Evolutionary conservation across 2,888 invertebrate species (phyloP).

Genomic region (Eristalis pertinax): DNA sequence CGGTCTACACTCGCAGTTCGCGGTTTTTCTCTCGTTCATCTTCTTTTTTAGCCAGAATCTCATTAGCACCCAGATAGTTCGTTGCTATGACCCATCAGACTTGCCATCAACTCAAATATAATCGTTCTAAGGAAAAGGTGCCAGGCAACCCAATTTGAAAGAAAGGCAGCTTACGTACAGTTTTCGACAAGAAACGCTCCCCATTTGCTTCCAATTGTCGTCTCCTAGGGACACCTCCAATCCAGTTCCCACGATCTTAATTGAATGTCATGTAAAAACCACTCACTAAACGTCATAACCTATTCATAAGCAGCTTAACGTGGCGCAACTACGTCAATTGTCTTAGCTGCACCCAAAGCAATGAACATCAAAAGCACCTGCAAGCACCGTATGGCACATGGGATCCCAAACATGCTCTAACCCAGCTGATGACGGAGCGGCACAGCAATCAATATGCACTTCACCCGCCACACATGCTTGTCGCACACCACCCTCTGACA

Average conservation of each 20-base stretch:
- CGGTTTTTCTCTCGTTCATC: too few species aligned
- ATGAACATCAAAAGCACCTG: background rate
- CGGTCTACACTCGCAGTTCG: too few species aligned
- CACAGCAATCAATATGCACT: constrained; percentile 25
- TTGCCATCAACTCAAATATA: too few species aligned
- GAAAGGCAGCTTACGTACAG: too few species aligned
- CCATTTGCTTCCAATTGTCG: too few species aligned
- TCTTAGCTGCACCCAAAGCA: background rate
- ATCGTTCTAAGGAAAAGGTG: too few species aligned
- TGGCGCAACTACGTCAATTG: constrained; percentile 13
- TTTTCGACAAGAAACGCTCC: too few species aligned
- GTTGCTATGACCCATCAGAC: too few species aligned
- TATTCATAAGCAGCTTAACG: constrained; percentile 8
- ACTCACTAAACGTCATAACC: constrained; percentile 1
- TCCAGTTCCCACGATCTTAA: background rate
- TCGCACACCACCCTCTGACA: constrained; percentile 18
- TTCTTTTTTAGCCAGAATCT: too few species aligned
- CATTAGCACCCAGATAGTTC: too few species aligned
- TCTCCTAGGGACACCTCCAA: background rate
- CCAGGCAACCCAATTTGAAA: too few species aligned
- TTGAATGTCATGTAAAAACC: background rate
- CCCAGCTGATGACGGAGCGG: constrained; percentile 11
- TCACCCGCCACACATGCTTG: constrained; percentile 6
- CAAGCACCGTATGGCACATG: background rate
- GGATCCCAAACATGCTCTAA: background rate